Evolutionary conservation across 1,140 invertebrate species (phyloP), one percentile per base, ranked within the genome.

Genomic region (Chelonus insularis): DNA sequence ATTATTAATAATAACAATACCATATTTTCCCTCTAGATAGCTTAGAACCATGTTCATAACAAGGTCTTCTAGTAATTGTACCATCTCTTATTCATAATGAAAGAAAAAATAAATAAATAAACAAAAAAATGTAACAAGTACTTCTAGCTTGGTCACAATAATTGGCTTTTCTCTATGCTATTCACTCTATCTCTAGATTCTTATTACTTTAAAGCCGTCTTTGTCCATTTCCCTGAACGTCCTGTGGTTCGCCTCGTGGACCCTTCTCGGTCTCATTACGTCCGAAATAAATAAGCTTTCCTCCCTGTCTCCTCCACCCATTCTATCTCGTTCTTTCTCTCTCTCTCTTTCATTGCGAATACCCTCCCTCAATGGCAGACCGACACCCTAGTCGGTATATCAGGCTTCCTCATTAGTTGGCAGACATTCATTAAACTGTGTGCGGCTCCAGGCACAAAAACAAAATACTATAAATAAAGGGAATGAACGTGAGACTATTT

Each of bases 241-340:
- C 63, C 62, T 65, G 64, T 62, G 61, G 66, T 66, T 69, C 71
- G 64, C 57, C 56, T 62, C 57, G 47, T 60, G 56, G 56, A 57
- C 67, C 65, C 58, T 66, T 65, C 63, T 67, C 67, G 65, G 68
- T 72, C 70, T 72, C 71, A 70, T 72, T 72, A 72, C 65, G 57
- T 63, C 60, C 65, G 63, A 70, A 68, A 68, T 68, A 72, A 70
- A 72, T 69, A 67, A 68, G 65, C 66, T 64, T 62, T 62, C 56
- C 64, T 18, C 55, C 65, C 56, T 32, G 16, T 23, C 23, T 32
- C 14, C 25, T 21, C 55, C 34, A 16, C 29, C 36, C 20, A 18
- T n/a, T 60, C 57, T 41, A 1, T 29, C 25, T 29, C 7, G 25
- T 29, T 7, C 55, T 43, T 57, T 47, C 20, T 23, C 29, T 16